Percentiles rank a stretch among this genome's conserved stretches.
phyloP scores from a whole-genome alignment of 2,888 invertebrate genomes.

The Hyles lineata region DNA sequence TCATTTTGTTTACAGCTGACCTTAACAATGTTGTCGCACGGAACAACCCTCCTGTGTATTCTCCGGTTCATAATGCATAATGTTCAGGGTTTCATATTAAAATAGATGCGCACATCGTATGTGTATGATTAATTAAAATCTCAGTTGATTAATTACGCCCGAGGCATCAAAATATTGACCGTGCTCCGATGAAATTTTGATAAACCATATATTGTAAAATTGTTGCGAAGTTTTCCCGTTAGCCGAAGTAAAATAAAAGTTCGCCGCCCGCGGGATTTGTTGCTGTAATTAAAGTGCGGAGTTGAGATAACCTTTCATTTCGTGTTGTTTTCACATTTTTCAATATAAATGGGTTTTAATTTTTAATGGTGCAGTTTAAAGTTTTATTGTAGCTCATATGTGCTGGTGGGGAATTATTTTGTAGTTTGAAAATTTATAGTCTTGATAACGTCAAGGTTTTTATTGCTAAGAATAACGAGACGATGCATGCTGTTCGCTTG shows the following conservation, averaged over 20 bases:
- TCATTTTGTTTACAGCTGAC: no score
- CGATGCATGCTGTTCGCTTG: no score
- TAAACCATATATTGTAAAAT: slow-evolving; percentile 23
- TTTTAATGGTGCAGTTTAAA: neutral
- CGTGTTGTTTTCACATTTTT: slow-evolving; percentile 9
- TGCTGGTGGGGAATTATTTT: no score
- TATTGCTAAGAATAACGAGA: no score
- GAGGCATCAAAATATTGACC: slow-evolving; percentile 48
- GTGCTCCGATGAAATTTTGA: slow-evolving; percentile 34
- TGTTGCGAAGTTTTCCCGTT: slow-evolving; percentile 1
- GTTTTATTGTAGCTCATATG: neutral
- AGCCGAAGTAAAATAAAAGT: slow-evolving; percentile 22
- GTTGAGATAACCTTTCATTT: slow-evolving; percentile 5
- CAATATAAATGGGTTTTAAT: slow-evolving; percentile 1
- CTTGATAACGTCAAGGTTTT: no score
- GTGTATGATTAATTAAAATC: slow-evolving; percentile 47
- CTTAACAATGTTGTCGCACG: neutral
- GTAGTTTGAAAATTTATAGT: no score
- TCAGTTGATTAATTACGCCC: slow-evolving; percentile 51
- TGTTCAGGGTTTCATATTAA: neutral
- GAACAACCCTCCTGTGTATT: neutral
- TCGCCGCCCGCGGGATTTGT: neutral
- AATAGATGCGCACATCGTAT: neutral
- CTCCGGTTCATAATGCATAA: neutral
- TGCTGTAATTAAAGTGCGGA: slow-evolving; percentile 5